Evolutionary conservation across 2,888 invertebrate genomes (phyloP), one percentile per base, ranked within the genome.

Genomic region (Glaucopsyche alexis): DNA sequence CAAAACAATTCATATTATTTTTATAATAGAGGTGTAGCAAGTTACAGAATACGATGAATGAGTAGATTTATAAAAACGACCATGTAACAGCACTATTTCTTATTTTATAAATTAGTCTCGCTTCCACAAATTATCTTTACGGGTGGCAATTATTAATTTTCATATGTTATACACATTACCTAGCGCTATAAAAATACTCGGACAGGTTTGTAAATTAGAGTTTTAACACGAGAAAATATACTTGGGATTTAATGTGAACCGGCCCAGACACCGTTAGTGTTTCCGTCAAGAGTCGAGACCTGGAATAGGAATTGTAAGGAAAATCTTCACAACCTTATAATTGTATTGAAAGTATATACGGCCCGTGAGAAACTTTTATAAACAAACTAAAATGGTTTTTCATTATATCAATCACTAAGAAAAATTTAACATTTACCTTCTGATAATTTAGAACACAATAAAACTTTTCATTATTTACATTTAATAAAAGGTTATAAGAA

Each of bases 111-210:
- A 60, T 60, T 60, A 38, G 60, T 60, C 29, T 60, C 29, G 60
- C 29, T 60, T 60, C 60, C 60, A 60, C 38, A 60, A 60, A 60
- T 60, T 60, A 60, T 45, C 42, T 67, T 29, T 29, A 69, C 47
- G 69, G 69, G 69, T 69, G 69, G 69, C 69, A 69, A 29, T 49
- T 29, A 69, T 69, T 66, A 42, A 42, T 69, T 45, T 47, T 69
- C 19, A 49, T 47, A 19, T 69, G 69, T 45, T 69, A 69, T 16
- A 19, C 69, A 47, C 45, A 69, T 69, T 69, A 49, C 19, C 69
- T 49, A 49, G 69, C 29, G 69, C 29, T 49, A 69, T 69, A 69
- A 45, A 42, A 67, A 67, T 69, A 29, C 69, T 49, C 49, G 14
- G 7, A 69, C 69, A 49, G 69, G 69, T 69, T 69, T 19, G 45